A percentile compares a stretch with the other conserved stretches of the same genome.
phyloP scores from a whole-genome alignment of 2,113 vertebrate genomes.

The Microtus oregoni region DNA sequence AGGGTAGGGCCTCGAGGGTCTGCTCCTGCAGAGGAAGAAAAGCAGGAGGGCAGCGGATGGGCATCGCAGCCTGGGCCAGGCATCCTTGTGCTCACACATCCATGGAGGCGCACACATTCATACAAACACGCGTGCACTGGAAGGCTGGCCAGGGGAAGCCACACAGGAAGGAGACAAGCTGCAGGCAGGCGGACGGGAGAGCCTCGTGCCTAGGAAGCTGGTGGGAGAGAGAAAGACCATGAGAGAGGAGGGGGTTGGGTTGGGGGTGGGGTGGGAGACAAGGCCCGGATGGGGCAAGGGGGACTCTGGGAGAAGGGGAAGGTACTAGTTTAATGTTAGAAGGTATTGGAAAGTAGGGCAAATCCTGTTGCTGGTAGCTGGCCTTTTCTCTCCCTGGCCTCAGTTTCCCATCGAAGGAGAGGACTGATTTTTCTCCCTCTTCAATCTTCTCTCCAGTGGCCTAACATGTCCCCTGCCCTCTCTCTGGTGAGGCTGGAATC shows the following conservation, averaged over 20 bases:
- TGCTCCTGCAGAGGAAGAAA: conserved; percentile 75
- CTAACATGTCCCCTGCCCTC: background rate
- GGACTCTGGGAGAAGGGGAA: background rate
- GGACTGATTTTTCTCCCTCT: background rate
- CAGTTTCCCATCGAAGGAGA: conserved; percentile 7
- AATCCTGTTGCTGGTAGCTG: background rate
- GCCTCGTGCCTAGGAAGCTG: conserved; percentile 76
- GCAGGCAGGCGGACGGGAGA: conserved; percentile 61
- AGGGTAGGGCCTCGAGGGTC: conserved; percentile 53
- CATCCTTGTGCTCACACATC: background rate
- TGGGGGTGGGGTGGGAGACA: background rate
- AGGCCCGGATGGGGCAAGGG: background rate
- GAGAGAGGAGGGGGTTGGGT: background rate
- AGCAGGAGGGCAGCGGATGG: background rate
- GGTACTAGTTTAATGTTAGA: conserved; percentile 21
- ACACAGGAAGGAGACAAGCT: conserved; percentile 71
- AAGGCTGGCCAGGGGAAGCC: background rate
- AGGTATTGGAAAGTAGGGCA: background rate
- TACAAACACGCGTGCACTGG: background rate
- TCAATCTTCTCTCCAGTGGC: background rate
- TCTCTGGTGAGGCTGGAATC: background rate
- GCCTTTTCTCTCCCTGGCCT: conserved; percentile 9
- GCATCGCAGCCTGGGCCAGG: background rate
- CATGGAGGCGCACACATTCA: background rate
- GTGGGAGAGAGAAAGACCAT: conserved; percentile 81